These are phyloP conservation scores for Apodemus speciosus DNA, from an alignment of 2,113 vertebrate genomes.

Conservation along the genomic window DNA sequence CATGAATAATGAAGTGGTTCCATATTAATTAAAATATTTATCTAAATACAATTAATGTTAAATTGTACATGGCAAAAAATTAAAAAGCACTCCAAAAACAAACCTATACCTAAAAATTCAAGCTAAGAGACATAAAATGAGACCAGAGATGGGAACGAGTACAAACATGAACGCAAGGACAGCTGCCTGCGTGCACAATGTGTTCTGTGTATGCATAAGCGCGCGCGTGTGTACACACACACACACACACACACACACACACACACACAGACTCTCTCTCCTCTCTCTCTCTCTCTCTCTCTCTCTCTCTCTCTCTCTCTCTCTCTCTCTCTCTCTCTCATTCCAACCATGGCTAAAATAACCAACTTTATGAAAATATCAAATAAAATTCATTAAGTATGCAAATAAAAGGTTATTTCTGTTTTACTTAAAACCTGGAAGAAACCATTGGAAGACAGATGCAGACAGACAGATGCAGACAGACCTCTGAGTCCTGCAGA, in stretches of 20 bases:
- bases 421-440: neutral
- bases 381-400: neutral
- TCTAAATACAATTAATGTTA: neutral
- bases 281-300: no score
- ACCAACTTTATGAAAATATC: neutral
- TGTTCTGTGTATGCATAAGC: neutral
- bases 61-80: neutral
- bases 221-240: neutral
- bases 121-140: neutral
- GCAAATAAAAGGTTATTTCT: neutral
- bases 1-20: neutral
- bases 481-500: no score
- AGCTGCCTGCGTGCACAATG: neutral
- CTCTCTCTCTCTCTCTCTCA: no score
- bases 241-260: neutral
- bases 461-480: no score
- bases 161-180: neutral
- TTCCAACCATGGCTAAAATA: neutral
- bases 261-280: no score
- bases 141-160: neutral
- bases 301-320: no score
- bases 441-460: neutral
- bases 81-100: neutral
- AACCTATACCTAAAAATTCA: neutral
- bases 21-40: neutral